Evolutionary conservation across 2,113 vertebrate species (phyloP).

Genomic region (Myxocyprinus asiaticus): DNA sequence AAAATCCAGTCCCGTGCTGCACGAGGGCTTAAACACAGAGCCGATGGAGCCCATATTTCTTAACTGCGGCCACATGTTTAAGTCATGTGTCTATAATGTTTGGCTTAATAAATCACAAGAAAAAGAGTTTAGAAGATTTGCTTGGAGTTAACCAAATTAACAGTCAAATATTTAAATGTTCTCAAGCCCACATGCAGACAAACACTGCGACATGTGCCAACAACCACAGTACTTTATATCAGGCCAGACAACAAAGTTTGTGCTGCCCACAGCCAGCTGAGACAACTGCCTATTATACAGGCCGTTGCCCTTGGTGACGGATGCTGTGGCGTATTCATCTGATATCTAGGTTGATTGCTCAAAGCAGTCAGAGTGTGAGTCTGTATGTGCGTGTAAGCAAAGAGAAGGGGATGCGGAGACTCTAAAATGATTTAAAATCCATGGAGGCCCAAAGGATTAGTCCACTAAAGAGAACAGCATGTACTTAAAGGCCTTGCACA

Average conservation of each 20-base stretch:
- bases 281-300: constrained; percentile 25
- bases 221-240: constrained; percentile 10
- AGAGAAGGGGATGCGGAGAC: constrained; percentile 10
- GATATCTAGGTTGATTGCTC: constrained; percentile 9
- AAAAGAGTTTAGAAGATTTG: neutral
- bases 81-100: constrained; percentile 1
- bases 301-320: constrained; percentile 20
- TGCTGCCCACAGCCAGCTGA: constrained; percentile 19
- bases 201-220: neutral
- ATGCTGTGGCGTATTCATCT: constrained; percentile 28
- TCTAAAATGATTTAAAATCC: constrained; percentile 23
- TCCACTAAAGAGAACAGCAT: neutral
- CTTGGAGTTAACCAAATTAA: neutral
- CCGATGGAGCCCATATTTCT: neutral
- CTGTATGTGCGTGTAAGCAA: constrained; percentile 14
- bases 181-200: neutral
- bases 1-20: neutral
- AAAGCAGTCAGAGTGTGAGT: constrained; percentile 2
- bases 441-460: constrained; percentile 14
- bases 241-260: constrained; percentile 21
- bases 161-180: no score
- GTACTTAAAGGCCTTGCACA: constrained; percentile 19
- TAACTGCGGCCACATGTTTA: neutral
- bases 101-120: neutral
- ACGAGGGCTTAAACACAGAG: constrained; percentile 13